These are phyloP conservation scores for Pangasianodon hypophthalmus DNA, from an alignment of 2,113 vertebrate genomes.

Conservation along the genomic window DNA sequence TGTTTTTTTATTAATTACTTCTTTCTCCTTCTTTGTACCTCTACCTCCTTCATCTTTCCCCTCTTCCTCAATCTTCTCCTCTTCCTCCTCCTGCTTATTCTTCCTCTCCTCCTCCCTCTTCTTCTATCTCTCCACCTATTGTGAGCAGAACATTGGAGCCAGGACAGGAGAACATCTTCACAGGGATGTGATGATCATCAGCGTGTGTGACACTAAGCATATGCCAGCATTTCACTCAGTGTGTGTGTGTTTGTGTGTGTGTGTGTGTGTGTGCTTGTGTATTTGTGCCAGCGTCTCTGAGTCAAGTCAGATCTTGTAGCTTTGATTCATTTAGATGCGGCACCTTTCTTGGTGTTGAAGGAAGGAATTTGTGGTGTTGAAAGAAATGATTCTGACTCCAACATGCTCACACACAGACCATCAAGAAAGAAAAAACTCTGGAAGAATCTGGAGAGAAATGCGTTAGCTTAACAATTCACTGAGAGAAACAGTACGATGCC, in stretches of 20 bases:
- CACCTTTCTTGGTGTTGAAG: background rate
- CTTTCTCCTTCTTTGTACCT: background rate
- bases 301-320: constrained; percentile 18
- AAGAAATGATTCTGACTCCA: background rate
- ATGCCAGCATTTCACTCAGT: background rate
- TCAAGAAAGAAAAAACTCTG: background rate
- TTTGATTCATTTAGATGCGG: background rate
- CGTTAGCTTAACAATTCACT: background rate
- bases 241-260: background rate
- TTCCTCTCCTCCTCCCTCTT: background rate
- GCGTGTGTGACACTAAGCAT: background rate
- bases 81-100: background rate
- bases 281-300: background rate
- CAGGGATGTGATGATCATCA: background rate
- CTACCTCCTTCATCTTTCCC: background rate
- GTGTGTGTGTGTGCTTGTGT: background rate
- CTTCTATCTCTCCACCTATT: background rate
- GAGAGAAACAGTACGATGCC: background rate
- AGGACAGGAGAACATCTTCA: background rate
- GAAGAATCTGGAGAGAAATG: background rate
- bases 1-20: background rate
- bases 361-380: background rate
- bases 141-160: background rate
- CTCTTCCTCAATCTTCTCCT: background rate
- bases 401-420: background rate